Conservation (phyloP, 1,140 invertebrate genomes). For the Drosophila pandora region DNA sequence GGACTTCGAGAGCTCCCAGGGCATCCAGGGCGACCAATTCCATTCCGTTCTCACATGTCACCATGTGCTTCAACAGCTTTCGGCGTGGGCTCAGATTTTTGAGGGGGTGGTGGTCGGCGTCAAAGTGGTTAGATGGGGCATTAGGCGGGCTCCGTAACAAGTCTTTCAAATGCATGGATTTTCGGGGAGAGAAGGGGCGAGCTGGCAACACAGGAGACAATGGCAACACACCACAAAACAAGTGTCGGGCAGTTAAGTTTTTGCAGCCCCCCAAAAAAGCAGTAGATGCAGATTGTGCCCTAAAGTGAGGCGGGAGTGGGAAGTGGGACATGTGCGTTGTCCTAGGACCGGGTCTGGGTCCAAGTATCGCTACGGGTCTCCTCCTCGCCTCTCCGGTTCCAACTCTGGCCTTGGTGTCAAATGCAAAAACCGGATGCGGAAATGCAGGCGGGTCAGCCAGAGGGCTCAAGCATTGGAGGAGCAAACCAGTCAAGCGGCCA, state of each 20-base stretch:
- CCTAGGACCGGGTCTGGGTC: constrained; percentile 1
- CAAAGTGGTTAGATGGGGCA: constrained; percentile 1
- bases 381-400: not conserved
- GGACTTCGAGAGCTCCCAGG: constrained; percentile 9
- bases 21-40: constrained; percentile 29
- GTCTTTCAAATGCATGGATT: constrained; percentile 38
- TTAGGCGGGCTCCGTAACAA: constrained; percentile 54
- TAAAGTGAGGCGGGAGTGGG: constrained; percentile 3
- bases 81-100: constrained; percentile 55
- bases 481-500: constrained; percentile 72
- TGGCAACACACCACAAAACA: constrained; percentile 78
- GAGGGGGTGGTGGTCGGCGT: constrained; percentile 4
- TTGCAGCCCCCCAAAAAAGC: constrained; percentile 35
- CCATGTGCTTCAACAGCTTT: constrained; percentile 73
- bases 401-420: constrained; percentile 64
- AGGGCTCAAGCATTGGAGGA: constrained; percentile 50
- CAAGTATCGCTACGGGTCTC: too few species aligned
- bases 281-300: constrained; percentile 37
- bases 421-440: constrained; percentile 79
- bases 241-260: constrained; percentile 79
- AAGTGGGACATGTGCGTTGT: constrained; percentile 13
- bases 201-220: constrained; percentile 40
- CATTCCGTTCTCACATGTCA: constrained; percentile 66
- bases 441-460: constrained; percentile 62
- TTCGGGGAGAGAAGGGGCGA: not conserved